Evolutionary conservation across 1,140 invertebrate species (phyloP).

Genomic region (Caerostris darwini): DNA sequence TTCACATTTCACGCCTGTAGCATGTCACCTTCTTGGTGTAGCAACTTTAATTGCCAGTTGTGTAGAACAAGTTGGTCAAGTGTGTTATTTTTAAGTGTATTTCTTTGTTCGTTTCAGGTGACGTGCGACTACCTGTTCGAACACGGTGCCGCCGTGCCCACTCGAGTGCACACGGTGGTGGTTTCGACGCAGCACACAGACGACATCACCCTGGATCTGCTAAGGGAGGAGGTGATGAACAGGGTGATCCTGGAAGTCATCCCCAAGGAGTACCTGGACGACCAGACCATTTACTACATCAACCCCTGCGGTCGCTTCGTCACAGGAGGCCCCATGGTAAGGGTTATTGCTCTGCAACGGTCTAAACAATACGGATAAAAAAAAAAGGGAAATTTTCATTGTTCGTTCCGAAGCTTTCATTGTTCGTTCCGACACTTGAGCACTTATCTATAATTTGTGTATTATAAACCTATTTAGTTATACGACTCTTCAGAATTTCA

Average conservation of each 20-base stretch:
- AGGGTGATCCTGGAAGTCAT: constrained; percentile 84
- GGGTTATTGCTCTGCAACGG: constrained; percentile 39
- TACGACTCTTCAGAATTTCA: no score
- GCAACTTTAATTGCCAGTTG: no score
- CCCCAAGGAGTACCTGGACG: constrained; percentile 83
- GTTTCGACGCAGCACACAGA: constrained; percentile 84
- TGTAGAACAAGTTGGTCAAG: no score
- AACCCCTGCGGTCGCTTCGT: constrained; percentile 98
- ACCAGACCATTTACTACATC: constrained; percentile 88
- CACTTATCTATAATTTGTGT: no score
- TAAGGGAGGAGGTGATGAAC: constrained; percentile 83
- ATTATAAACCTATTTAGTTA: no score
- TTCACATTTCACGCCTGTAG: no score
- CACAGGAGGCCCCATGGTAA: constrained; percentile 94
- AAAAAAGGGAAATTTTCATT: background rate
- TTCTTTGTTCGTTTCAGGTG: constrained; percentile 62
- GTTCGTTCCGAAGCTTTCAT: background rate
- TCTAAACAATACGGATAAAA: background rate
- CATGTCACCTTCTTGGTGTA: no score
- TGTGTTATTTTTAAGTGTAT: no score
- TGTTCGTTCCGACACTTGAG: no score
- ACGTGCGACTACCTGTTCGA: constrained; percentile 79
- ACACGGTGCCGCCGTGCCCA: constrained; percentile 82
- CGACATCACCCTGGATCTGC: constrained; percentile 82
- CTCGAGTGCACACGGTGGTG: constrained; percentile 85